Conservation (phyloP, 2,888 invertebrate species). For the Pyralis farinalis region DNA sequence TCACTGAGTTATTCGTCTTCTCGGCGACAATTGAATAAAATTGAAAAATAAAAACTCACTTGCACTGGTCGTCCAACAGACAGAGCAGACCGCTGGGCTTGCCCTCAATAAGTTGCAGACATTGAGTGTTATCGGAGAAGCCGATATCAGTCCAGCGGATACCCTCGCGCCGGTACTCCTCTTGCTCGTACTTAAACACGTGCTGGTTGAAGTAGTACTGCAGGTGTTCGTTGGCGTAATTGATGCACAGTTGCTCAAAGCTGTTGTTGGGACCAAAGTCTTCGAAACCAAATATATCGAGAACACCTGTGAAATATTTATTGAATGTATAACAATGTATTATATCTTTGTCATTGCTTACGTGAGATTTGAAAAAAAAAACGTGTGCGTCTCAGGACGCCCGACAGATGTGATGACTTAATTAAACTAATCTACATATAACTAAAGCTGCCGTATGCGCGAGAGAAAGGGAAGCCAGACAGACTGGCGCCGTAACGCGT, state of each 20-base stretch:
- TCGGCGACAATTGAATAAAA: too few relatives aligned
- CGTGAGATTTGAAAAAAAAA: too few relatives aligned
- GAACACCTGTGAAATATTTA: conserved; percentile 82
- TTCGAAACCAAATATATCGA: conserved; percentile 98
- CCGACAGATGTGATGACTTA: too few relatives aligned
- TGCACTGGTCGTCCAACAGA: conserved; percentile 97
- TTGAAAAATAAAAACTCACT: conserved; percentile 85
- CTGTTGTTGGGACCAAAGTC: conserved; percentile 95
- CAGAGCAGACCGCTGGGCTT: conserved; percentile 94
- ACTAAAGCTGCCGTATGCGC: too few relatives aligned
- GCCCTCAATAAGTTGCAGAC: conserved; percentile 94
- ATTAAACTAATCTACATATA: too few relatives aligned
- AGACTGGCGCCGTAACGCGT: too few relatives aligned
- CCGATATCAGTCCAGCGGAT: conserved; percentile 98
- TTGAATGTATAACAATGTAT: too few relatives aligned
- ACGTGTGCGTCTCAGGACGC: too few relatives aligned
- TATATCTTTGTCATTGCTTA: too few relatives aligned
- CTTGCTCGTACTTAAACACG: conserved; percentile 98
- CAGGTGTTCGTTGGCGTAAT: conserved; percentile 98
- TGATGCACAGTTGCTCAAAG: conserved; percentile 98
- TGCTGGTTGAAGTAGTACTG: conserved; percentile 99
- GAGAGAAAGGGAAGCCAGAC: too few relatives aligned
- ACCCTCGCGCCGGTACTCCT: conserved; percentile 96
- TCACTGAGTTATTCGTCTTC: too few relatives aligned
- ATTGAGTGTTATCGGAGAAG: conserved; percentile 97